Percentiles rank a stretch among this genome's conserved stretches.
Evolutionary conservation across 2,888 invertebrate species (phyloP).

Genomic region (Pollenia griseotomentosa): DNA sequence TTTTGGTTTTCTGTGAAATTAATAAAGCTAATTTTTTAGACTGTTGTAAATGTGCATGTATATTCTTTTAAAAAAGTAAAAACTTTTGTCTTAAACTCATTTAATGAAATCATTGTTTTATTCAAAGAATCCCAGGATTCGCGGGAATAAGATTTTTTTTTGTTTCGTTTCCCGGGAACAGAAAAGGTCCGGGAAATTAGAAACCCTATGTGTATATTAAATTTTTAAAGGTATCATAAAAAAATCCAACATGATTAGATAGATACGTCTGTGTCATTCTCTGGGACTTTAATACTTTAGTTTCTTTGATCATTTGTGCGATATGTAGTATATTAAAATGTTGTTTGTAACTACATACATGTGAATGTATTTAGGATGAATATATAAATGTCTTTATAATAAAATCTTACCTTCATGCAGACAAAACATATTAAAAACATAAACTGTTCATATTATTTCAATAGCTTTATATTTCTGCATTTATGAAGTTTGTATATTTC

Average conservation of each 20-base stretch:
- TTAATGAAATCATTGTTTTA: no score
- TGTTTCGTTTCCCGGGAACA: no score
- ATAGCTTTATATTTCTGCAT: constrained; percentile 47
- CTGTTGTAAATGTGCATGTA: no score
- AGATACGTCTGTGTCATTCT: constrained; percentile 28
- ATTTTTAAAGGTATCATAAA: constrained; percentile 59
- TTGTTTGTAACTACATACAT: constrained; percentile 8
- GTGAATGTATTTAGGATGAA: background rate
- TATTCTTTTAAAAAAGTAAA: no score
- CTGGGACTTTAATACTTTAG: constrained; percentile 18
- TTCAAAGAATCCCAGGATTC: no score
- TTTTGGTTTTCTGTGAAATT: no score
- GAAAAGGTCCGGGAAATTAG: no score
- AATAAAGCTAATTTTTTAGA: no score
- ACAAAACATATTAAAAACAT: constrained; percentile 27
- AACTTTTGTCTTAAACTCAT: no score
- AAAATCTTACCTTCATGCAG: constrained; percentile 44
- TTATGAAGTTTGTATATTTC: constrained; percentile 20
- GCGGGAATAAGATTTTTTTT: no score
- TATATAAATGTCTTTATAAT: constrained; percentile 79
- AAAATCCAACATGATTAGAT: constrained; percentile 55
- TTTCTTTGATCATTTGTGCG: constrained; percentile 28
- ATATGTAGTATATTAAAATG: background rate
- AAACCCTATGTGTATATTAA: background rate
- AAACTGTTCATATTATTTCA: constrained; percentile 40